These are phyloP conservation scores for Paralichthys olivaceus DNA, from an alignment of 2,113 vertebrate genomes.

Conservation along the genomic window DNA sequence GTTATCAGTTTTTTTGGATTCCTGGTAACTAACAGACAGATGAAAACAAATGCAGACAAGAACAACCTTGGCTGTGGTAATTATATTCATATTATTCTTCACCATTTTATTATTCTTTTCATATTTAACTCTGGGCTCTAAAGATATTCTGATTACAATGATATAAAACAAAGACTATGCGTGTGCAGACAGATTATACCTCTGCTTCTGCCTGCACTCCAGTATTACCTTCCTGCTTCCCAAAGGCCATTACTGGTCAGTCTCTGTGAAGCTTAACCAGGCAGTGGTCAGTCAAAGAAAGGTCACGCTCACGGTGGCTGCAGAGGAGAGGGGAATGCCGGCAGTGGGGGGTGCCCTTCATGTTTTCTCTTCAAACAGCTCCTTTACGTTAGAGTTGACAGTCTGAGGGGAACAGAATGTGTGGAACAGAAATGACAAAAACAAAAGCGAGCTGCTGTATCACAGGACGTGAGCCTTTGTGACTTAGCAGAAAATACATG, in stretches of 20 bases:
- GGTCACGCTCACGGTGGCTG: conserved; percentile 67
- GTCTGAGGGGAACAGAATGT: conserved; percentile 34
- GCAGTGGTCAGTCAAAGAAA: conserved; percentile 78
- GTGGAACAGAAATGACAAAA: conserved; percentile 37
- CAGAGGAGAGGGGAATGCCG: conserved; percentile 36
- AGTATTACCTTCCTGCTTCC: conserved; percentile 12
- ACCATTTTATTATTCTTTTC: no score
- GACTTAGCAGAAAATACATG: not conserved
- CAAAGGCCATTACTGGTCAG: conserved; percentile 60
- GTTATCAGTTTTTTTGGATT: no score
- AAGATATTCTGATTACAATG: not conserved
- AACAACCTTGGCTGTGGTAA: no score
- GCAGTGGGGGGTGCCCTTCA: conserved; percentile 67
- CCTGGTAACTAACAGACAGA: no score
- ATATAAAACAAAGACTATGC: not conserved
- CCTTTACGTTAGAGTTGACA: conserved; percentile 45
- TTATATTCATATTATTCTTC: no score
- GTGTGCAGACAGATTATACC: not conserved
- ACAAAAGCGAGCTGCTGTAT: conserved; percentile 32
- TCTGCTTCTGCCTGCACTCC: not conserved
- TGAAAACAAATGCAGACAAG: no score
- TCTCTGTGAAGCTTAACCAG: conserved; percentile 61
- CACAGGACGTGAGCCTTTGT: conserved; percentile 12
- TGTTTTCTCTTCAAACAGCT: conserved; percentile 76
- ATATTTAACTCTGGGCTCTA: not conserved